Conservation (phyloP, 35 echinoderm and acorn worm genomes). For the Acanthaster planci region DNA sequence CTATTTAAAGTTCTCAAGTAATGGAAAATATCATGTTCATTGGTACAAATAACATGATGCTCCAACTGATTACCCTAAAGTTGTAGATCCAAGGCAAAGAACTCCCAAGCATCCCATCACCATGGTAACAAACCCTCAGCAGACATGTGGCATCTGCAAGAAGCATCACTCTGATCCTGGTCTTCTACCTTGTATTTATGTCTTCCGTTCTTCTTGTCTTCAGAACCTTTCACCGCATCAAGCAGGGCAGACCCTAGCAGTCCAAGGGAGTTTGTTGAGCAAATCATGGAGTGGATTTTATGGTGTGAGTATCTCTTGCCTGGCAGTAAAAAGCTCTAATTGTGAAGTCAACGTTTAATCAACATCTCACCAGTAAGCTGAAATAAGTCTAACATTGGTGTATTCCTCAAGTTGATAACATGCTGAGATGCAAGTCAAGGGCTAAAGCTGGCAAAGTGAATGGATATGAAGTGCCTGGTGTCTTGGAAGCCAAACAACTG, state of each 20-base stretch:
- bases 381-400: conserved; percentile 64
- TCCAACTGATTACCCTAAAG: not conserved
- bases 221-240: conserved; percentile 62
- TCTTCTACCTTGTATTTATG: conserved; percentile 90
- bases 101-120: not conserved
- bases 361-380: conserved; percentile 63
- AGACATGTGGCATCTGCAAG: conserved; percentile 77
- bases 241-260: conserved; percentile 51
- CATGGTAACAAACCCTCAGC: not conserved
- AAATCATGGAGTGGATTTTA: conserved; percentile 44
- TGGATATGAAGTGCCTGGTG: conserved; percentile 62
- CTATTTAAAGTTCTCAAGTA: too few species aligned
- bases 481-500: conserved; percentile 60
- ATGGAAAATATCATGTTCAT: not conserved
- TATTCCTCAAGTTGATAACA: conserved; percentile 55
- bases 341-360: conserved; percentile 65
- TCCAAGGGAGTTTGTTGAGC: conserved; percentile 37
- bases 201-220: conserved; percentile 73
- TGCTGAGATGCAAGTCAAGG: conserved; percentile 63
- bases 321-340: conserved; percentile 71
- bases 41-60: not conserved
- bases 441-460: conserved; percentile 35
- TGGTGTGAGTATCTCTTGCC: conserved; percentile 62
- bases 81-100: too few species aligned
- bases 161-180: conserved; percentile 76